phyloP scores from a whole-genome alignment of 2,888 invertebrate species.

The Drosophila diplacantha region DNA sequence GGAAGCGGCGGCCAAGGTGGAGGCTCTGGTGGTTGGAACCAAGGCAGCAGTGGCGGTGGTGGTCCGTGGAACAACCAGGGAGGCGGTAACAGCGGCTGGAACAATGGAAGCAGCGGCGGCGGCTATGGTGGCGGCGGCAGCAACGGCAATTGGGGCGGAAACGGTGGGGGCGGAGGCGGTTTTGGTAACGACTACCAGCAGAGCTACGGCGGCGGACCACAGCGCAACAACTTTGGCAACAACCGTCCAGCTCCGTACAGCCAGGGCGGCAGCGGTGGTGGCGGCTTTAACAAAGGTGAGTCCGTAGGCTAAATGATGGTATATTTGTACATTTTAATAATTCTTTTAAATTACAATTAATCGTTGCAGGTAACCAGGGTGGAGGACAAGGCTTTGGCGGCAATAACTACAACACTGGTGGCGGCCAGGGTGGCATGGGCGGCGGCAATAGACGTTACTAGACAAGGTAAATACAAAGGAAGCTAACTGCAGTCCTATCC shows the following conservation, averaged over 20 bases:
- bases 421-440: slow-evolving; percentile 70
- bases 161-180: slow-evolving; percentile 48
- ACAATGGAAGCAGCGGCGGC: slow-evolving; percentile 78
- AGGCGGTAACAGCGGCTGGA: slow-evolving; percentile 68
- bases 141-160: slow-evolving; percentile 81
- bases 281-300: slow-evolving; percentile 69
- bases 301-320: not conserved
- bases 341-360: not conserved
- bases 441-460: slow-evolving; percentile 75
- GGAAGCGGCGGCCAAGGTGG: slow-evolving; percentile 76
- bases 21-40: slow-evolving; percentile 77
- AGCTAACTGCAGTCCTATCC: not conserved
- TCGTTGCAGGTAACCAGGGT: slow-evolving; percentile 35
- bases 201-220: slow-evolving; percentile 89
- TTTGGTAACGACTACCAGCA: slow-evolving; percentile 86
- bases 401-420: slow-evolving; percentile 69
- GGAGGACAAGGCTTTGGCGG: slow-evolving; percentile 64
- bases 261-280: slow-evolving; percentile 61
- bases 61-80: slow-evolving; percentile 75
- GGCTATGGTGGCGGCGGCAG: slow-evolving; percentile 79
- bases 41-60: slow-evolving; percentile 58
- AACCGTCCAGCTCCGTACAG: slow-evolving; percentile 74
- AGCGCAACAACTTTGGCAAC: slow-evolving; percentile 80
- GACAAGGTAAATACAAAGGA: slow-evolving; percentile 60
- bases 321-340: not conserved